Evolutionary conservation across 2,888 invertebrate genomes (phyloP).

Genomic region (Pammene aurita): DNA sequence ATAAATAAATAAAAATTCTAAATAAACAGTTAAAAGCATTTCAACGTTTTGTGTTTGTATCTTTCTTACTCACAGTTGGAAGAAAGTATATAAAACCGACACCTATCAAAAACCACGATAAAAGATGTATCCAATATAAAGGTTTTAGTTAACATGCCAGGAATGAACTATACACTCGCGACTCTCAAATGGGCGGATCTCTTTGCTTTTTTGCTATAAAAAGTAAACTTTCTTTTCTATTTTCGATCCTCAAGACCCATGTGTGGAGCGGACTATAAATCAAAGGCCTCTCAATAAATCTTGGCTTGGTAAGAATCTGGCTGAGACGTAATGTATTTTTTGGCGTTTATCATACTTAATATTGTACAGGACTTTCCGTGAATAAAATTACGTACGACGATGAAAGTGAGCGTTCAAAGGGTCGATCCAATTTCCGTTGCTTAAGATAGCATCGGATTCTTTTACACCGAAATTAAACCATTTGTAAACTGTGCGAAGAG

Average conservation of each 20-base stretch:
- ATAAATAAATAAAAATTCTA: too few relatives aligned
- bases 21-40: too few relatives aligned
- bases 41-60: neutral
- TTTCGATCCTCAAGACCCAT: slow-evolving; percentile 73
- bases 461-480: slow-evolving; percentile 70
- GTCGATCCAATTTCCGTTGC: slow-evolving; percentile 34
- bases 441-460: slow-evolving; percentile 52
- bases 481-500: slow-evolving; percentile 65
- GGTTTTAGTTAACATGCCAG: slow-evolving; percentile 24
- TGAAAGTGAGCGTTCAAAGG: slow-evolving; percentile 23
- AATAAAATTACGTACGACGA: slow-evolving; percentile 39
- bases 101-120: slow-evolving; percentile 2
- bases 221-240: slow-evolving; percentile 73
- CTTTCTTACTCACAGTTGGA: too few relatives aligned
- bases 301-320: slow-evolving; percentile 68
- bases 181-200: slow-evolving; percentile 57
- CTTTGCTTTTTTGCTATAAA: slow-evolving; percentile 67
- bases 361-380: slow-evolving; percentile 34
- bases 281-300: slow-evolving; percentile 78
- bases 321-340: slow-evolving; percentile 54
- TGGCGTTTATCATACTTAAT: slow-evolving; percentile 41
- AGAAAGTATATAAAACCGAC: slow-evolving; percentile 12
- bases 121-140: slow-evolving; percentile 36
- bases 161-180: slow-evolving; percentile 49
- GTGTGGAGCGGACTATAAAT: slow-evolving; percentile 77